Evolutionary conservation across 2,888 invertebrate genomes (phyloP), one percentile per base, ranked within the genome.

Genomic region (Trichogramma dendrolimi): DNA sequence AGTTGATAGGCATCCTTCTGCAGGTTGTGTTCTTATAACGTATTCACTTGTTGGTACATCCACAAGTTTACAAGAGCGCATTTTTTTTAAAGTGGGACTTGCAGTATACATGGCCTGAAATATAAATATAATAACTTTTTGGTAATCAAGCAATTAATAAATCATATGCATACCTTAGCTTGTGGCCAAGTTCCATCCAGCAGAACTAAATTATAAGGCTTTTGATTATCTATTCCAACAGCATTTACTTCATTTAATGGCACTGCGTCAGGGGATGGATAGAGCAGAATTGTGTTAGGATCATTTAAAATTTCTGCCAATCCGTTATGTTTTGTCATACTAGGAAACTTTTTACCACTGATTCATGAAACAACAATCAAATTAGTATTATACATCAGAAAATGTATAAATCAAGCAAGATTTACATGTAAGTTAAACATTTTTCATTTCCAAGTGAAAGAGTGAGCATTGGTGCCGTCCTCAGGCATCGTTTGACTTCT

Each of bases 121-220:
- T 7, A 58, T 61, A 49, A 49, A 27, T 43, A 41, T 51, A n/a
- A 49, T 47, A 27, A 7, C 55, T 4, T 39, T 56, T 53, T 58
- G 10, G 7, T 55, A 14, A 43, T 57, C 27, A 47, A 60, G 57
- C 40, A 62, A 50, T 14, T 11, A 42, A 55, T 49, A 57, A 39
- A 53, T 55, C 53, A 52, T 55, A 41, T 11, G 42, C 48, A 55
- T 70, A 78, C 79, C 79, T 93, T 94, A 4, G 96, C 95, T 80
- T 96, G 96, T 1, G 94, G 91, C 96, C 96, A 96, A 7, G 96
- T 96, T 4, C 96, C 96, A 82, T 96, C 96, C 67, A 96, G 85
- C 49, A 96, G 80, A 51, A 96, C 82, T 58, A 96, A 81, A 77
- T 92, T 94, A 74, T 90, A 92, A 7, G 83, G 83, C 44, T 70